Base-by-base conservation (phyloP, 1,140 invertebrate genomes). In the Bombus polaris region DNA sequence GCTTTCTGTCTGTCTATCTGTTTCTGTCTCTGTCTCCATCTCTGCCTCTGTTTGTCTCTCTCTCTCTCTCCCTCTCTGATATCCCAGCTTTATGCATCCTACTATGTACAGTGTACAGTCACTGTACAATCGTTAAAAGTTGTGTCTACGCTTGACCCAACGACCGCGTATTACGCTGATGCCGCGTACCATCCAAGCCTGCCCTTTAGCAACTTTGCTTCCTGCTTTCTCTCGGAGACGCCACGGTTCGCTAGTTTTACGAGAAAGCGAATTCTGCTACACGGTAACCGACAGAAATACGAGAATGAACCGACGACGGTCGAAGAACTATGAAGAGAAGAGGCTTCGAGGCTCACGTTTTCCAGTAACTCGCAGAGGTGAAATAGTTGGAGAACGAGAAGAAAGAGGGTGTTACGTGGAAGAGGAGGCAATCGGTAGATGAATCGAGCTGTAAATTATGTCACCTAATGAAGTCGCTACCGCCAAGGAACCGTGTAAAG, bases 381-480 rank as follows among this genome's bases (percentile, higher is more conserved):
- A 87, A 87, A 87, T 84, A 9, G 13, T 39, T 28, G 9, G 12
- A 12, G 28, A 28, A 74, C 3, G 1, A 12, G 15, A 22, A 22
- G 66, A 32, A 66, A 35, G 6, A 39, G 10, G 42, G 9, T 25
- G 62, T 35, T 68, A 77, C 25, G 59, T 28, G 72, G 5, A 79
- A 76, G 71, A 75, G 79, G 77, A 62, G 59, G 66, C 68, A 42
- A 44, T 85, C 89, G 65, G 32, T 82, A 71, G 80, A 81, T 81
- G 83, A 86, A 86, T 86, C 81, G 79, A 39, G 88, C 81, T 91
- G 87, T 94, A 94, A 93, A 94, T 94, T 93, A 93, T 86, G 87
- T 87, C 90, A 84, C 85, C 90, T 93, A 94, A 94, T 92, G 92
- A 94, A 94, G 92, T 93, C 91, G 92, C 91, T 92, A 90, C 89